phyloP scores from a whole-genome alignment of 2,888 invertebrate species.

The Tortrix viridana region DNA sequence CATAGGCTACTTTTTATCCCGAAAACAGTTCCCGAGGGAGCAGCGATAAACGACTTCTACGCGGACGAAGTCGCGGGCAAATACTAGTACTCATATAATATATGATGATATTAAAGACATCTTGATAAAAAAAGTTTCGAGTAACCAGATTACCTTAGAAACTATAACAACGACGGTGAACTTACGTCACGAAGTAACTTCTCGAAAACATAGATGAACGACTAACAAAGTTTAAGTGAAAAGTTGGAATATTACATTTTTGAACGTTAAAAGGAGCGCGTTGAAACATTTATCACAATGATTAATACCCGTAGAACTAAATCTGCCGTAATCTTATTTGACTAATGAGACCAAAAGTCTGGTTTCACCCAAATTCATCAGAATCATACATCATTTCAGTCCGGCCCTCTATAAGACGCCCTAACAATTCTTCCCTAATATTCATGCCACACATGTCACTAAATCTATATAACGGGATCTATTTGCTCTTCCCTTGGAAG shows the following conservation, averaged over 20 bases:
- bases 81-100: no score
- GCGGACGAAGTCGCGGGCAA: no score
- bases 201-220: background rate
- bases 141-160: no score
- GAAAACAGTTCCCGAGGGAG: no score
- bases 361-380: conserved; percentile 32
- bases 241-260: conserved; percentile 7
- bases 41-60: no score
- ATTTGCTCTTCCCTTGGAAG: background rate
- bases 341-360: conserved; percentile 37
- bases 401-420: conserved; percentile 7
- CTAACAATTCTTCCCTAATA: conserved; percentile 15
- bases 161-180: no score
- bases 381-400: conserved; percentile 33
- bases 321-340: conserved; percentile 34
- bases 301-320: conserved; percentile 31
- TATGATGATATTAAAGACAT: no score
- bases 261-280: conserved; percentile 18
- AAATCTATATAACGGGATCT: conserved; percentile 2
- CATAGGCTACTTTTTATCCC: no score
- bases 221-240: conserved; percentile 4
- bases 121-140: no score
- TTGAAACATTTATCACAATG: conserved; percentile 34
- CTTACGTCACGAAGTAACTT: no score
- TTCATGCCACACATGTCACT: conserved; percentile 20